Evolutionary conservation across 2,888 invertebrate species (phyloP), one percentile per base, ranked within the genome.

Genomic region (Zygothrica quintamaculata): DNA sequence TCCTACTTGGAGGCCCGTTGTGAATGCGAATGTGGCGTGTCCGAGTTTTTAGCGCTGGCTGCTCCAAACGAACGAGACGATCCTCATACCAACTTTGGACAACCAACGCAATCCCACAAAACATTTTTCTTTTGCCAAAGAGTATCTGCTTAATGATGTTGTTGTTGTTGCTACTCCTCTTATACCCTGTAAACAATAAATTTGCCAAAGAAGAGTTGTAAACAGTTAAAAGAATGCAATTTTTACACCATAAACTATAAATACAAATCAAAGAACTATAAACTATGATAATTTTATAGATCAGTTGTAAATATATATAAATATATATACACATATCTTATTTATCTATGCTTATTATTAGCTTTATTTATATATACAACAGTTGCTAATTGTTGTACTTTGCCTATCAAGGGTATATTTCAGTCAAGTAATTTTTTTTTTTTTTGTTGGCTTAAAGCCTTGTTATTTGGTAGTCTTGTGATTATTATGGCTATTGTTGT

Each of bases 1-100:
- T 65, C 57, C 66, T 56, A 69, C 52, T 69, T 69, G 72, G 74
- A 69, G 72, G 64, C 74, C 74, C 71, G 75, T 73, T 75, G 75
- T 65, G 69, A 75, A 85, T 78, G 80, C 74, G 86, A 81, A 71
- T 81, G 81, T 81, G 87, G 81, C 81, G 81, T 86, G 81, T 81
- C 81, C 84, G 66, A 84, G 80, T 74, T 80, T 79, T 79, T 86
- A 82, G 86, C 76, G 70, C 55, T 65, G 61, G 60, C 80, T 55
- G 76, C 68, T 64, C 77, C 84, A 52, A 13, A n/a, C n/a, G 29
- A 46, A 59, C 7, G 11, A 42, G 44, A 33, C 52, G 46, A 50
- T 65, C 33, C 52, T 43, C 25, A 12, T 22, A 44, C 26, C 36
- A 55, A 46, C 40, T 40, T 18, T 3, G 59, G 42, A 34, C 71